Evolutionary conservation across 2,113 vertebrate species (phyloP), one percentile per base, ranked within the genome.

Genomic region (Sander vitreus): DNA sequence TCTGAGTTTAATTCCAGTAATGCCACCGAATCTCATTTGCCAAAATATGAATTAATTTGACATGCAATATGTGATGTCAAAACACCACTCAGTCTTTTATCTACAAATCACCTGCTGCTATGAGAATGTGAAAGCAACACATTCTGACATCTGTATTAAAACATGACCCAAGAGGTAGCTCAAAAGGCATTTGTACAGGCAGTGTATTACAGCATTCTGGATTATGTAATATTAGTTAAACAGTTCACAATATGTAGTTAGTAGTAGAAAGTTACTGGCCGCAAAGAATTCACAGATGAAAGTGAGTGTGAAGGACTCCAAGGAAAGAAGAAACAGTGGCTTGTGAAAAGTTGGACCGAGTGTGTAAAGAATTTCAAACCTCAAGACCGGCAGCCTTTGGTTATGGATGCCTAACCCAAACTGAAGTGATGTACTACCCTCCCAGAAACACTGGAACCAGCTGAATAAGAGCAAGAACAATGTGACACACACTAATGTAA

Each of bases 401-500:
- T 92, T 91, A 92, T 90, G 77, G 87, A 87, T 88, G 89, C 66
- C 83, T 90, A 83, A 76, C 83, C 85, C 68, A 76, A 80, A 91
- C 59, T 47, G 36, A 63, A 83, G 83, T 84, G 85, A 86, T 87
- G 81, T 80, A 60, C 85, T 92, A 87, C 60, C 73, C 19, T 30
- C 82, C 73, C 74, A 78, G 77, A 84, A 81, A 86, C 73, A 78
- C 77, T 84, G 73, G 67, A 73, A 80, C 45, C 48, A 27, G 76
- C 81, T 85, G 82, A 93, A 82, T 88, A 87, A 88, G 83, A n/a
- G 11, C 65, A 43, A 80, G 65, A 67, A 87, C 84, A 88, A 88
- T 91, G 78, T 88, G 89, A 91, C 91, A 90, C 39, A 0, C 39
- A 0, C 71, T 84, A 78, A 91, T 93, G 86, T 94, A 94, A 93